These are phyloP conservation scores for Hippopotamyrus pictus DNA, from an alignment of 2,797 vertebrate genomes.

Conservation along the genomic window DNA sequence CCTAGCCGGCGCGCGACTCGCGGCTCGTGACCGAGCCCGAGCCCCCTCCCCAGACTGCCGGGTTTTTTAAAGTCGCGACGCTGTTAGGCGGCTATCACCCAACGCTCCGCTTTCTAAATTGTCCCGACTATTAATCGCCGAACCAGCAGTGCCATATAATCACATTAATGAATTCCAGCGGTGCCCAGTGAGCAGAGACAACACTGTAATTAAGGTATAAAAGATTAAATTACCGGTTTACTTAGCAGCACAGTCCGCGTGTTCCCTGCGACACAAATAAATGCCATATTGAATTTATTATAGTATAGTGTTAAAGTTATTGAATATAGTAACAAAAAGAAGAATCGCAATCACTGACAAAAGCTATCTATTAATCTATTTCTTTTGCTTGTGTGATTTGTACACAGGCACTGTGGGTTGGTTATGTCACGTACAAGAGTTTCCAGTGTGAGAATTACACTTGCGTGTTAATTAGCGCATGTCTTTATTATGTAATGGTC, in stretches of 20 bases:
- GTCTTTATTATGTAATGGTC: not conserved
- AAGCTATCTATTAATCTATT: not conserved
- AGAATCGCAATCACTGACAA: not conserved
- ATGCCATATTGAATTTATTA: not conserved
- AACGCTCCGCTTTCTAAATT: not conserved
- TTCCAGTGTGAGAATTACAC: not conserved
- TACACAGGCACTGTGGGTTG: not conserved
- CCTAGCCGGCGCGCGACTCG: not conserved
- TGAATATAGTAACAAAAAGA: not conserved
- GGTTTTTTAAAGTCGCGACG: not conserved
- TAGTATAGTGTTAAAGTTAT: not conserved
- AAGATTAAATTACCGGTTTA: conserved; percentile 3
- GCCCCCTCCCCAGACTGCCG: not conserved
- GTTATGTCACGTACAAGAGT: not conserved
- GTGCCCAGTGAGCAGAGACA: conserved; percentile 1
- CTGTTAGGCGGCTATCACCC: not conserved
- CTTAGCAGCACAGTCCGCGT: not conserved
- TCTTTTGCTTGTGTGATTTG: not conserved
- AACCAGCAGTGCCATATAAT: not conserved
- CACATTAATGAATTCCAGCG: not conserved
- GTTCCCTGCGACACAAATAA: not conserved
- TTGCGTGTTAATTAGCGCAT: not conserved
- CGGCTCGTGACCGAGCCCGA: not conserved
- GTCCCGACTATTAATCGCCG: not conserved
- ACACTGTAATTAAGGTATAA: conserved; percentile 11